Conservation (phyloP, 2,113 vertebrate species). For the Chaenocephalus aceratus region DNA sequence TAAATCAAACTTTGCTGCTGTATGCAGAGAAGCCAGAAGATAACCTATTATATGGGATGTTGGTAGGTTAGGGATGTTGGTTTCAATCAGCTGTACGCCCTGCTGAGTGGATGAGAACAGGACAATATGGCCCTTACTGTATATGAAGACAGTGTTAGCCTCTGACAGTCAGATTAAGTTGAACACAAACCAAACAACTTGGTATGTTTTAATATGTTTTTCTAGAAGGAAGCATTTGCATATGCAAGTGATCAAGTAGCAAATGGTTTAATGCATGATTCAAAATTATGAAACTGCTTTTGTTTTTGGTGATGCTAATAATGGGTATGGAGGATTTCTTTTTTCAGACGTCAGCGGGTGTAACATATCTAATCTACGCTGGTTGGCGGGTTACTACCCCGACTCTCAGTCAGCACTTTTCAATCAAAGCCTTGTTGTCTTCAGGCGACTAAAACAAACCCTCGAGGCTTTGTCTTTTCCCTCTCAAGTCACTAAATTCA, state of each 20-base stretch:
- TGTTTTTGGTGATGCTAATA: constrained; percentile 39
- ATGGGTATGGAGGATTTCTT: constrained; percentile 8
- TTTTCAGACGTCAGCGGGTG: constrained; percentile 68
- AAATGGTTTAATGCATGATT: constrained; percentile 3
- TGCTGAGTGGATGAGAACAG: background rate
- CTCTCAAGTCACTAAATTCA: constrained; percentile 46
- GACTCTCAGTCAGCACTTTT: constrained; percentile 82
- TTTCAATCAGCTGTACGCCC: constrained; percentile 6
- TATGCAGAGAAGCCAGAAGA: background rate
- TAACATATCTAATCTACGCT: constrained; percentile 75
- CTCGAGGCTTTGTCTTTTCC: constrained; percentile 64
- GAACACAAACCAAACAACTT: background rate
- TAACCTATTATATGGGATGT: background rate
- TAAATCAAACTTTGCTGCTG: background rate
- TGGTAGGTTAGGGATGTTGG: constrained; percentile 10
- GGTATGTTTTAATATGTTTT: constrained; percentile 34
- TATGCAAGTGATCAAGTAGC: constrained; percentile 17
- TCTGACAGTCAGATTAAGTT: background rate
- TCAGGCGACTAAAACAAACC: constrained; percentile 67
- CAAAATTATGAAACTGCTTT: constrained; percentile 3
- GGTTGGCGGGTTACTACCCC: constrained; percentile 79
- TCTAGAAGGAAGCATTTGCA: constrained; percentile 30
- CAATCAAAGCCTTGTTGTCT: constrained; percentile 79
- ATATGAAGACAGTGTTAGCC: background rate
- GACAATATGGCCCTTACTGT: background rate